A percentile compares a stretch with the other conserved stretches of the same genome.
Conservation (phyloP, 2,113 vertebrate genomes). For the Clarias magur region DNA sequence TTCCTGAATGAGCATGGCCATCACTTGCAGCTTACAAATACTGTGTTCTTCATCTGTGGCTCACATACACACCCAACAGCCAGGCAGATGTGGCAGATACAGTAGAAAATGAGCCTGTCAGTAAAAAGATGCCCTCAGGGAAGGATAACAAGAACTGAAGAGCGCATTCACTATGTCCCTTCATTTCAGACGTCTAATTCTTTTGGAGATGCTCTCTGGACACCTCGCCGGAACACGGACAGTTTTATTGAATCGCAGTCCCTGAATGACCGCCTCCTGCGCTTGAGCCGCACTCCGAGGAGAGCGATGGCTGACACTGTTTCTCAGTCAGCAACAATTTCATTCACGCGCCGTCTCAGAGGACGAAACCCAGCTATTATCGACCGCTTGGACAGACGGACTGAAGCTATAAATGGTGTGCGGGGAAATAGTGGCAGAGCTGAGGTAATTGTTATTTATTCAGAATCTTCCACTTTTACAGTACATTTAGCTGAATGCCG, state of each 20-base stretch:
- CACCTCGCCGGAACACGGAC: background rate
- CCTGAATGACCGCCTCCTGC: background rate
- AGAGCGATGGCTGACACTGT: background rate
- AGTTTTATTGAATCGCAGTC: conserved; percentile 9
- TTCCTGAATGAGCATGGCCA: background rate
- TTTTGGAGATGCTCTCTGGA: background rate
- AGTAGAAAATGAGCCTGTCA: conserved; percentile 14
- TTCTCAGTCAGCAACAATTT: conserved; percentile 5
- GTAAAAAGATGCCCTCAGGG: background rate
- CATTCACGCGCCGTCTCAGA: background rate
- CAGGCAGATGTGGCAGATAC: background rate
- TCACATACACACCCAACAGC: background rate
- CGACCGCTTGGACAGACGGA: background rate
- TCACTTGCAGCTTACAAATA: background rate
- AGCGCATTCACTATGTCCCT: background rate
- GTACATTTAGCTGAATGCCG: background rate
- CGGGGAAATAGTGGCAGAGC: background rate
- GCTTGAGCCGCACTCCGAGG: background rate
- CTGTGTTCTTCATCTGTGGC: background rate
- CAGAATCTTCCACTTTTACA: background rate
- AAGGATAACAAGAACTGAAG: conserved; percentile 3
- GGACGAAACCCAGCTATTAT: background rate
- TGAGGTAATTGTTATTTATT: background rate
- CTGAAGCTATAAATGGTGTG: background rate
- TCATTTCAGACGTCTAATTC: background rate